These are phyloP conservation scores for Synergus itoensis DNA, from an alignment of 2,888 invertebrate genomes.

Conservation along the genomic window DNA sequence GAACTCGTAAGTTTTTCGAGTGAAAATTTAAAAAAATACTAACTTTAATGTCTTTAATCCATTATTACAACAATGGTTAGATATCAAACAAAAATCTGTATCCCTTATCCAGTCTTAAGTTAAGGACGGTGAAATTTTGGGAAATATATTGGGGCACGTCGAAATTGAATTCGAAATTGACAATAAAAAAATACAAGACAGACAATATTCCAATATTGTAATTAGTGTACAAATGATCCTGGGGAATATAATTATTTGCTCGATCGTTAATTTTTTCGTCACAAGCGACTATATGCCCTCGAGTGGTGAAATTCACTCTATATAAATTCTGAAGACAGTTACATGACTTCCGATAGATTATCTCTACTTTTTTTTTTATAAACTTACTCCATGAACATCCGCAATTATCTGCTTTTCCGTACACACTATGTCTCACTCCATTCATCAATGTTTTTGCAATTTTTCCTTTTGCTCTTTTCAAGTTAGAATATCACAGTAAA, in stretches of 20 bases:
- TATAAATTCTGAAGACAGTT: slow-evolving; percentile 8
- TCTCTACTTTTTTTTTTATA: not conserved
- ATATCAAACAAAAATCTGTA: not conserved
- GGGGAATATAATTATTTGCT: no score
- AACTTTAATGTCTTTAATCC: not conserved
- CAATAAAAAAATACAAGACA: no score
- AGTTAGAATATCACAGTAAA: not conserved
- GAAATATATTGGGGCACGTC: no score
- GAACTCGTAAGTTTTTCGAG: slow-evolving; percentile 83
- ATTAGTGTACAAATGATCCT: no score
- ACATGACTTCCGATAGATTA: slow-evolving; percentile 40
- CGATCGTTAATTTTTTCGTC: no score
- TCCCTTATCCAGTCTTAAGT: not conserved
- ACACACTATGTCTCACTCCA: not conserved
- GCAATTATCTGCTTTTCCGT: slow-evolving; percentile 16
- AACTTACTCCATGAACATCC: not conserved
- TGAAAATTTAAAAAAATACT: not conserved
- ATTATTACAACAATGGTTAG: not conserved
- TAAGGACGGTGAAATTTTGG: not conserved
- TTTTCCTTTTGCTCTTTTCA: not conserved
- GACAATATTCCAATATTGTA: no score
- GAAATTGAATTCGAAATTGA: no score
- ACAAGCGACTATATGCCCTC: no score
- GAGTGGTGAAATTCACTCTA: not conserved
- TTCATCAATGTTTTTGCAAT: not conserved